A percentile compares a stretch with the other conserved stretches of the same genome.
Conservation (phyloP, 2,888 invertebrate genomes). For the Microctonus aethiopoides region DNA sequence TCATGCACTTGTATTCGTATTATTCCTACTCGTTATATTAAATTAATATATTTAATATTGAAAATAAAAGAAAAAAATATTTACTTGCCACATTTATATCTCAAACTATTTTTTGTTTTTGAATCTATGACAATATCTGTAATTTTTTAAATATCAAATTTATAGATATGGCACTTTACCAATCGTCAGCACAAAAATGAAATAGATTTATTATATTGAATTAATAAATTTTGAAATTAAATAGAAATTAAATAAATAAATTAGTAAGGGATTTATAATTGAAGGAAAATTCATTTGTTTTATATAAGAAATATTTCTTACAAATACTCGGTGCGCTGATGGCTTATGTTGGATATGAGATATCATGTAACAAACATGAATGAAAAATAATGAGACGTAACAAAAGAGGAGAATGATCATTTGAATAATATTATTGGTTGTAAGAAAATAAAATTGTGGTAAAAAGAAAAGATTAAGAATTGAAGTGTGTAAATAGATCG, state of each 20-base stretch:
- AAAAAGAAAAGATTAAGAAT: conserved; percentile 35
- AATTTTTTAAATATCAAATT: conserved; percentile 13
- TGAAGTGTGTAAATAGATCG: conserved; percentile 44
- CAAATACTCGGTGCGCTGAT: conserved; percentile 32
- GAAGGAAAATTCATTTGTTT: no score
- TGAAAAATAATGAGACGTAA: no score
- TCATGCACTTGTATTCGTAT: conserved; percentile 28
- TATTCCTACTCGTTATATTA: conserved; percentile 33
- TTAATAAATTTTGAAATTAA: no score
- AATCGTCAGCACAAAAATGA: background rate
- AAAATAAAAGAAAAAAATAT: no score
- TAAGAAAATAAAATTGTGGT: conserved; percentile 36
- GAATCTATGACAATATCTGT: conserved; percentile 40
- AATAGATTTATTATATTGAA: background rate
- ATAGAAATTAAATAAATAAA: background rate
- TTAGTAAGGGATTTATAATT: background rate
- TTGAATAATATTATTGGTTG: no score
- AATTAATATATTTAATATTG: conserved; percentile 24
- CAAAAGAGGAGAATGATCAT: background rate
- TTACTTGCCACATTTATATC: conserved; percentile 33
- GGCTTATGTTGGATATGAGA: no score
- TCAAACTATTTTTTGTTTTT: conserved; percentile 34
- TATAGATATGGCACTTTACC: background rate
- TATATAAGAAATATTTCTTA: background rate
- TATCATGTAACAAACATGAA: no score